phyloP scores from a whole-genome alignment of 1,140 invertebrate genomes.

The Drosophila pectinifera region DNA sequence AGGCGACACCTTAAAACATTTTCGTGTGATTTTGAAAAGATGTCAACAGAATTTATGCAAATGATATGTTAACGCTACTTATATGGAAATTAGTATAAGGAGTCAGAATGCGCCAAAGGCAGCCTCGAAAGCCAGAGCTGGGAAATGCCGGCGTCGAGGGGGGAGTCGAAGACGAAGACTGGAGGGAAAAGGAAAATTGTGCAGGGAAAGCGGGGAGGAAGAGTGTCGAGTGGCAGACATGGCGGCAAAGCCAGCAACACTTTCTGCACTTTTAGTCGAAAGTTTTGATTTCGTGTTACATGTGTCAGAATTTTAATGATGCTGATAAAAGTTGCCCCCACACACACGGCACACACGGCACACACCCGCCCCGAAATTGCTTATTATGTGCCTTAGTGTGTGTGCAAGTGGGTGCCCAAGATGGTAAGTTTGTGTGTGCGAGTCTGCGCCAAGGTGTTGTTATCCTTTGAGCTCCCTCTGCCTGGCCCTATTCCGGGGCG shows the following conservation, averaged over 20 bases:
- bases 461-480: slow-evolving; percentile 68
- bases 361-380: slow-evolving; percentile 54
- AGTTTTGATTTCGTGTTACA: slow-evolving; percentile 84
- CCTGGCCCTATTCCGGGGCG: slow-evolving; percentile 34
- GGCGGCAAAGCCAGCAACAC: slow-evolving; percentile 53
- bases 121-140: slow-evolving; percentile 29
- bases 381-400: slow-evolving; percentile 71
- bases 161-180: not conserved
- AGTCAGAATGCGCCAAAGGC: slow-evolving; percentile 80
- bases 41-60: slow-evolving; percentile 84
- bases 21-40: slow-evolving; percentile 83
- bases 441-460: slow-evolving; percentile 51
- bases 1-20: slow-evolving; percentile 78
- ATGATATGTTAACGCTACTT: slow-evolving; percentile 84
- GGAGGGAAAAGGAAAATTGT: slow-evolving; percentile 4
- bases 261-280: slow-evolving; percentile 81
- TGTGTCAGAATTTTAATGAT: slow-evolving; percentile 84
- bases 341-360: not conserved
- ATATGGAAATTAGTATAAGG: slow-evolving; percentile 84
- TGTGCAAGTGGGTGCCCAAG: slow-evolving; percentile 25
- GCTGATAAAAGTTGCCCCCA: slow-evolving; percentile 77
- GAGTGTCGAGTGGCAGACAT: slow-evolving; percentile 43
- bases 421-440: slow-evolving; percentile 9
- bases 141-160: slow-evolving; percentile 13
- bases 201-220: slow-evolving; percentile 3